A percentile compares a stretch with the other conserved stretches of the same genome.
These are phyloP conservation scores for Chauna torquata DNA, from an alignment of 2,113 vertebrate species.

Conservation along the genomic window DNA sequence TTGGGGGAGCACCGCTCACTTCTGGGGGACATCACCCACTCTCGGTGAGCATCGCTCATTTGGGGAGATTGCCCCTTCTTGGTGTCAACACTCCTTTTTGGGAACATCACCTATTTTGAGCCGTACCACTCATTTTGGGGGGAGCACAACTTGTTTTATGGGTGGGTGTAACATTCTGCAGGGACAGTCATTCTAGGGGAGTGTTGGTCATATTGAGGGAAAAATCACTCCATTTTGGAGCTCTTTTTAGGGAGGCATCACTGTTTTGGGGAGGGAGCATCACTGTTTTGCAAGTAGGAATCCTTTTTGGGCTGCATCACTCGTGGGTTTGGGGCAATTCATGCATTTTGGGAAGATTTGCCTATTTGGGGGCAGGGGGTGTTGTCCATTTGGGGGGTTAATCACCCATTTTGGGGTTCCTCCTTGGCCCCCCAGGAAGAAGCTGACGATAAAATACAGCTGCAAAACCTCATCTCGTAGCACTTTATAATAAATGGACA, in stretches of 20 bases:
- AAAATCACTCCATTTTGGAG: neutral
- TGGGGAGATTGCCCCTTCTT: too few species aligned
- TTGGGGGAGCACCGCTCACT: neutral
- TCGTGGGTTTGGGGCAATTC: neutral
- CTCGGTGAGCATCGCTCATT: neutral
- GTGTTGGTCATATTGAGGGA: neutral
- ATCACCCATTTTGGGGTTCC: neutral
- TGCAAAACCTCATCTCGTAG: conserved; percentile 55
- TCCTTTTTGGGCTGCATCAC: neutral
- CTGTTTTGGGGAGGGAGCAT: too few species aligned
- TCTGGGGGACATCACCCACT: neutral
- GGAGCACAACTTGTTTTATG: too few species aligned
- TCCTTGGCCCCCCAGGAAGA: neutral
- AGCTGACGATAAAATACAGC: conserved; percentile 59
- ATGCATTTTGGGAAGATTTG: neutral
- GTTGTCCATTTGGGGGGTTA: neutral
- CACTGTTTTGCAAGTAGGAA: neutral
- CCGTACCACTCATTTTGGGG: neutral
- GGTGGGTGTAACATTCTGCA: too few species aligned
- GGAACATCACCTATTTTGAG: too few species aligned
- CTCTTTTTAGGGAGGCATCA: neutral
- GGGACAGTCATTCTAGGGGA: neutral
- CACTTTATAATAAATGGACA: conserved; percentile 73
- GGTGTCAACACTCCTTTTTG: neutral
- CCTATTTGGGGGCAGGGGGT: neutral